Percentiles rank a stretch among this genome's conserved stretches.
These are phyloP conservation scores for Panagrolaimus sp. DNA, from an alignment of 1,140 invertebrate species.

Conservation along the genomic window DNA sequence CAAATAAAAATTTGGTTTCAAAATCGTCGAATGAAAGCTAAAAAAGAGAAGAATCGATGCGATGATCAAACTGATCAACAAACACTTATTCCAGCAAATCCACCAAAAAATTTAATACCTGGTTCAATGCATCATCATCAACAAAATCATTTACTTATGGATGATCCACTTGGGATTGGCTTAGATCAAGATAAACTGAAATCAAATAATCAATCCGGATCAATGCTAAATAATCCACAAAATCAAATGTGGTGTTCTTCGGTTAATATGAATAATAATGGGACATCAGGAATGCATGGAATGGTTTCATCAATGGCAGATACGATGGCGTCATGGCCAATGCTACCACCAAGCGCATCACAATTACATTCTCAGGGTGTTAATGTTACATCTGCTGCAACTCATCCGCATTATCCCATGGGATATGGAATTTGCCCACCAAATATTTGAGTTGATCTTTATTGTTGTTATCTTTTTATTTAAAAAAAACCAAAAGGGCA, in stretches of 20 bases:
- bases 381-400: background rate
- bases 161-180: background rate
- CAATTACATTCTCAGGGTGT: slow-evolving; percentile 11
- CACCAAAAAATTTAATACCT: slow-evolving; percentile 18
- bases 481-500: too few species aligned
- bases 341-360: background rate
- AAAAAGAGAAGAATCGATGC: slow-evolving; percentile 37
- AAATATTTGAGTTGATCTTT: background rate
- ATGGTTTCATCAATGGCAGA: slow-evolving; percentile 15
- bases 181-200: slow-evolving; percentile 16
- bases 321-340: slow-evolving; percentile 3
- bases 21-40: slow-evolving; percentile 53
- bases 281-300: background rate
- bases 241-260: slow-evolving; percentile 4
- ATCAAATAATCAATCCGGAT: background rate
- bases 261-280: background rate
- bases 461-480: too few species aligned
- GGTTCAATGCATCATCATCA: slow-evolving; percentile 3
- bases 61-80: slow-evolving; percentile 25
- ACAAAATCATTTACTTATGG: slow-evolving; percentile 1
- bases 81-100: slow-evolving; percentile 18
- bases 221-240: slow-evolving; percentile 2
- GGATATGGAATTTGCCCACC: slow-evolving; percentile 1
- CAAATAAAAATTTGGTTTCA: slow-evolving; percentile 57
- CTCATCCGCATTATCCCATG: slow-evolving; percentile 14